These are phyloP conservation scores for Alligator mississippiensis DNA, from an alignment of 2,113 vertebrate genomes.

Conservation along the genomic window DNA sequence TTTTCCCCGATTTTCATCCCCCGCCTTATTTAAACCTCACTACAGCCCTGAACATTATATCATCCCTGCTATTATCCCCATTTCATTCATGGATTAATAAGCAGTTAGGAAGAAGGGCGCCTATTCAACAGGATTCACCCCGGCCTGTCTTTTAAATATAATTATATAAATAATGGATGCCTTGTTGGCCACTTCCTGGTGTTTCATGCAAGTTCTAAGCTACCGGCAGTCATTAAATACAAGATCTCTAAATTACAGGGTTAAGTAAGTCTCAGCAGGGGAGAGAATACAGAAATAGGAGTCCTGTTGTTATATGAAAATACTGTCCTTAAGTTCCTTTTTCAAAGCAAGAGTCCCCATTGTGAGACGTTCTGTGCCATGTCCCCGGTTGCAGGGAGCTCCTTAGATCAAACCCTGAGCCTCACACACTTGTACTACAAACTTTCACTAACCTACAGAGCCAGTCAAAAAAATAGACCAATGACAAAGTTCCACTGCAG, in stretches of 20 bases:
- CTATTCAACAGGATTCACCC: rapidly evolving
- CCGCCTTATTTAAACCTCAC: neutral
- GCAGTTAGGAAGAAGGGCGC: neutral
- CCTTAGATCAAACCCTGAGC: neutral
- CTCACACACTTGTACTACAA: too few relatives aligned
- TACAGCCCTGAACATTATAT: rapidly evolving
- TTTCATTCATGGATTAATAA: rapidly evolving
- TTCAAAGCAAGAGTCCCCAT: neutral
- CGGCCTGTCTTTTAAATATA: rapidly evolving
- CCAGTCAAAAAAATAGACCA: neutral
- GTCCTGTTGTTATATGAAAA: neutral
- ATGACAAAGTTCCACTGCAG: neutral
- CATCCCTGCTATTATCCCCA: neutral
- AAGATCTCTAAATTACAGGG: rapidly evolving
- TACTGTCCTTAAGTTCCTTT: neutral
- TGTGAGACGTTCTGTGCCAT: neutral
- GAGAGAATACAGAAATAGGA: rapidly evolving
- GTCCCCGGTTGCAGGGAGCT: neutral
- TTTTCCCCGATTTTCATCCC: rapidly evolving
- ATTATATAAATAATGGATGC: rapidly evolving
- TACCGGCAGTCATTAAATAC: neutral
- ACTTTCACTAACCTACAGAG: neutral
- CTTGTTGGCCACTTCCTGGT: neutral
- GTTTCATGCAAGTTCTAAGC: neutral
- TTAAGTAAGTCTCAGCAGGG: rapidly evolving